A percentile compares a stretch with the other conserved stretches of the same genome.
Conservation (phyloP, 2,888 invertebrate species). For the Pasiphila rectangulata region DNA sequence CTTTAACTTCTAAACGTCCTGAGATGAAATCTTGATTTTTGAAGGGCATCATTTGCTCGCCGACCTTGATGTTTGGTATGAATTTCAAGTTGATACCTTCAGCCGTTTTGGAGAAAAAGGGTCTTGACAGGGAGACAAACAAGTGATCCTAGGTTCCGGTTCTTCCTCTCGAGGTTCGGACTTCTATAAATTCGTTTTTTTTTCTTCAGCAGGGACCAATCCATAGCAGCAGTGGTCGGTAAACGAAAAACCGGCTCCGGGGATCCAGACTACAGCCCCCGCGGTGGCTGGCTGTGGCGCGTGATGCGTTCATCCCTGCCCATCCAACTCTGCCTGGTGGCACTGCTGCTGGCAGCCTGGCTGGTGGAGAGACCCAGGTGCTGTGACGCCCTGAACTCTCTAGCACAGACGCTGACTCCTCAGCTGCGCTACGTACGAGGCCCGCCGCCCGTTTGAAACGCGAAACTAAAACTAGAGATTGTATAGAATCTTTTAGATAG, state of each 20-base stretch:
- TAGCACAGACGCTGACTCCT: conserved; percentile 88
- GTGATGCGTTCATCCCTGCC: conserved; percentile 88
- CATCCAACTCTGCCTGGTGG: conserved; percentile 87
- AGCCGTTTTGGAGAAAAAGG: no score
- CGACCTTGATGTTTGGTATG: no score
- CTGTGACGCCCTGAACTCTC: conserved; percentile 89
- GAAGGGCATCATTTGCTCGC: no score
- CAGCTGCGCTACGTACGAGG: conserved; percentile 91
- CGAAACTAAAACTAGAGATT: neutral
- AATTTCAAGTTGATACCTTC: no score
- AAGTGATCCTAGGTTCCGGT: no score
- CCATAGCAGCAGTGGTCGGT: conserved; percentile 51
- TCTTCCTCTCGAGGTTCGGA: no score
- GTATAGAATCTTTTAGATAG: neutral
- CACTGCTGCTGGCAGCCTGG: conserved; percentile 87
- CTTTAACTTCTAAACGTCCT: no score
- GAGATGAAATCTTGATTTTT: no score
- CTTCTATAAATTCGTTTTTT: no score
- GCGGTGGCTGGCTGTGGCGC: conserved; percentile 85
- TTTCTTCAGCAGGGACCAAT: conserved; percentile 50
- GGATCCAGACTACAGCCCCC: conserved; percentile 79
- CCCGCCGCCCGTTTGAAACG: conserved; percentile 87
- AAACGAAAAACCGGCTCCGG: conserved; percentile 75
- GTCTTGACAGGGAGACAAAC: no score
- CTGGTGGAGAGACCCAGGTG: conserved; percentile 88